Evolutionary conservation across 2,888 invertebrate species (phyloP).

Genomic region (Epinotia ramella): DNA sequence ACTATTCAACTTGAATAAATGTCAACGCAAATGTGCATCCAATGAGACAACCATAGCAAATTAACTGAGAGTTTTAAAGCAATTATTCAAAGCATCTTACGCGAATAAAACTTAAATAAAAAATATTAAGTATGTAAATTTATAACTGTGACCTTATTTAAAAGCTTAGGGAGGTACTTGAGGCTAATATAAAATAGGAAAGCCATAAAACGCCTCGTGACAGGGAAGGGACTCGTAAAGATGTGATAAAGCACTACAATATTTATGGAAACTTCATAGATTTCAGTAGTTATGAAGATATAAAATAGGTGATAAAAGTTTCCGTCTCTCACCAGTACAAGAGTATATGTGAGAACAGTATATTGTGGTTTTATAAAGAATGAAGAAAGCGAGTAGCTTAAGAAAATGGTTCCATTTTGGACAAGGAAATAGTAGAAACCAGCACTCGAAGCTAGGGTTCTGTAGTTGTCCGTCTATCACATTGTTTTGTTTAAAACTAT

Average conservation of each 20-base stretch:
- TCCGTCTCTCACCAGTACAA: neutral
- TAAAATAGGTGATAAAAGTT: constrained; percentile 8
- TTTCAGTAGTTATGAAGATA: neutral
- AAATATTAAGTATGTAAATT: neutral
- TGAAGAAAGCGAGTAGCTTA: too few species aligned
- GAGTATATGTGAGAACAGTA: too few species aligned
- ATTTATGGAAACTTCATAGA: constrained; percentile 14
- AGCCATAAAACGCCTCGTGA: constrained; percentile 22
- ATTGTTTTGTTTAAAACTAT: too few species aligned
- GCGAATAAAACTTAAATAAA: neutral
- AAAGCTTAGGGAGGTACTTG: constrained; percentile 26
- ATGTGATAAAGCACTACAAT: constrained; percentile 29
- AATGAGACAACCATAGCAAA: too few species aligned
- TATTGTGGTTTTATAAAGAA: too few species aligned
- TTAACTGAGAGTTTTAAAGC: too few species aligned
- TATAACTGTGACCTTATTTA: neutral
- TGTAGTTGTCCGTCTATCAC: too few species aligned
- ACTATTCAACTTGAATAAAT: neutral
- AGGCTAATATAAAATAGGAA: constrained; percentile 23
- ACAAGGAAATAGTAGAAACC: too few species aligned
- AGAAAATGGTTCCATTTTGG: too few species aligned
- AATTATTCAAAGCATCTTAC: too few species aligned
- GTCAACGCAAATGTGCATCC: too few species aligned
- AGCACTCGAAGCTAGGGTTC: too few species aligned
- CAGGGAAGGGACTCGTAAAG: constrained; percentile 31